Base-by-base conservation (phyloP, 1,140 invertebrate genomes). In the Calliphora vicina region DNA sequence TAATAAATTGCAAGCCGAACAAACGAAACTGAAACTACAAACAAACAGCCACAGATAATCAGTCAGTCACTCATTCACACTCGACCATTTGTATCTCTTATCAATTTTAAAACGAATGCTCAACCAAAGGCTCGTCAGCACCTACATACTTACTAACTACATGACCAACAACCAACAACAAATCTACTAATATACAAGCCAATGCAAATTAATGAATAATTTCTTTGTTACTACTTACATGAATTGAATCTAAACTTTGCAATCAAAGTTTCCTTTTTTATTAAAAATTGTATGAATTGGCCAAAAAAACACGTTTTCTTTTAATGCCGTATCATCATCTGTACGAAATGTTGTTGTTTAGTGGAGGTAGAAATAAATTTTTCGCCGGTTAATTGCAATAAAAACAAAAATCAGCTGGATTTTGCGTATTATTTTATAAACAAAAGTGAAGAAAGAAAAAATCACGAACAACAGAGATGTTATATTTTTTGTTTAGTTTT, bases 1-100 rank as follows among this genome's bases (percentile, higher is more conserved):
- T 67, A 67, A 67, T 67, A 67, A 67, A 67, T 23, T 67, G 61
- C 61, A 67, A 67, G 20, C 61, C 61, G 61, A 67, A 67, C 20
- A 67, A 67, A 23, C 17, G 9, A 67, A 67, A 10, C 61, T 67
- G 23, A 23, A 67, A 67, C 61, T 67, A 67, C 20, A 20, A 23
- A 67, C 45, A 67, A 5, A 67, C n/a, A 67, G 1, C 10, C 25
- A 67, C 61, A 10, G n/a, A 67, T 8, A 5, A 20, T 67, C n/a
- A 67, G n/a, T 10, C 61, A 67, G 61, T n/a, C 61, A 67, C 3
- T 57, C 25, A 67, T 25, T 10, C 20, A 25, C 61, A 23, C 20
- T 25, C n/a, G 15, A 50, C 3, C 13, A 8, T 57, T 20, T 67
- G 20, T 23, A 25, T 67, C 10, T 20, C 61, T 67, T 67, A 23